phyloP scores from a whole-genome alignment of 2,888 invertebrate genomes.

The Drosophila greeni region DNA sequence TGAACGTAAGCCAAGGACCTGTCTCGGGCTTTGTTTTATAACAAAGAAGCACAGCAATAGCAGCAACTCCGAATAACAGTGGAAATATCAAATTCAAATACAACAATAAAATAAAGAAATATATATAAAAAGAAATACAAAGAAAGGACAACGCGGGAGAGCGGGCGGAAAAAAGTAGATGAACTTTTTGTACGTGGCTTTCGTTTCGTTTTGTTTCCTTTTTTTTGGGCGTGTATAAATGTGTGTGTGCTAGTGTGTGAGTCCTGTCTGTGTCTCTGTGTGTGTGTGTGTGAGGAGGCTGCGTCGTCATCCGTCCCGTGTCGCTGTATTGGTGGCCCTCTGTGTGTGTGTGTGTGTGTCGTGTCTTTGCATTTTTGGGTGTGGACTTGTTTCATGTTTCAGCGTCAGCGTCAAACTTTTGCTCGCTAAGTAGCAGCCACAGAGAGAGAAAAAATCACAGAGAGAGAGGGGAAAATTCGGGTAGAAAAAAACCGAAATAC shows the following conservation, averaged over 20 bases:
- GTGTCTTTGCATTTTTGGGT: conserved; percentile 75
- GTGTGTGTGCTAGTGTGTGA: conserved; percentile 20
- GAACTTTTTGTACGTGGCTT: conserved; percentile 29
- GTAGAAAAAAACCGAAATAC: background rate
- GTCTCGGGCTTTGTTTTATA: conserved; percentile 37
- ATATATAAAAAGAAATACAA: too few relatives aligned
- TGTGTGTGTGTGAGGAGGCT: conserved; percentile 29
- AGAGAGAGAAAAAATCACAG: background rate
- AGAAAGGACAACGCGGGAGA: conserved; percentile 2
- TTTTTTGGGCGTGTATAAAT: conserved; percentile 28
- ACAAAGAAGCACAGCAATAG: conserved; percentile 19
- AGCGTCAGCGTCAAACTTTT: conserved; percentile 46
- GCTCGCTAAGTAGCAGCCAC: conserved; percentile 21
- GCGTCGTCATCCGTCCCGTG: conserved; percentile 27
- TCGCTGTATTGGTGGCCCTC: conserved; percentile 35
- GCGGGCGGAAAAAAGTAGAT: conserved; percentile 21
- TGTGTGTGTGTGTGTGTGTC: conserved; percentile 45
- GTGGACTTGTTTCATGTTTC: conserved; percentile 75
- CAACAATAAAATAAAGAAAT: background rate
- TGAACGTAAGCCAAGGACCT: conserved; percentile 39
- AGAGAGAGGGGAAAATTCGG: background rate
- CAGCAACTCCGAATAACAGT: conserved; percentile 5
- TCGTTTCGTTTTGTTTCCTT: conserved; percentile 10
- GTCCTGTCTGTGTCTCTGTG: conserved; percentile 13
- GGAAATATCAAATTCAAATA: conserved; percentile 1